A percentile compares a stretch with the other conserved stretches of the same genome.
Evolutionary conservation across 2,888 invertebrate genomes (phyloP).

Genomic region (Phaedon cochleariae): DNA sequence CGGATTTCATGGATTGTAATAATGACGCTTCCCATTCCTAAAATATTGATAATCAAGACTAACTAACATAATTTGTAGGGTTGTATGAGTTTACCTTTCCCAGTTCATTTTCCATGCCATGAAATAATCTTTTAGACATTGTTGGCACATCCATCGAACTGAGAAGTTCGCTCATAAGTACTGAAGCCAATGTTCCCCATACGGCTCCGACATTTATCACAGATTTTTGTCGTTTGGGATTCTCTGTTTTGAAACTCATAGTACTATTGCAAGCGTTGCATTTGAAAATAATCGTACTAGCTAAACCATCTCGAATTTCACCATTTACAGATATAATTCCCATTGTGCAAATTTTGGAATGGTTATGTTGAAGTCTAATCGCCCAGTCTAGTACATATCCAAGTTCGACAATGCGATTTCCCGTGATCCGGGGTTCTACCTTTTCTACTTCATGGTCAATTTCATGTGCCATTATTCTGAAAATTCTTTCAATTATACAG

Average conservation of each 20-base stretch:
- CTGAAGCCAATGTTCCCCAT: conserved; percentile 37
- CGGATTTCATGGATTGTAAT: too few relatives aligned
- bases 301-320: too few relatives aligned
- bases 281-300: too few relatives aligned
- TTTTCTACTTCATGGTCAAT: too few relatives aligned
- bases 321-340: too few relatives aligned
- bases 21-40: conserved; percentile 22
- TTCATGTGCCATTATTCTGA: too few relatives aligned
- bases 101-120: conserved; percentile 27
- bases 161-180: conserved; percentile 29
- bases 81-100: conserved; percentile 20
- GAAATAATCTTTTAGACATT: conserved; percentile 27
- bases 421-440: too few relatives aligned
- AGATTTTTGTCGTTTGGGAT: conserved; percentile 2
- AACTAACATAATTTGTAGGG: too few relatives aligned
- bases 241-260: not conserved
- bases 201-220: conserved; percentile 32
- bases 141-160: conserved; percentile 35
- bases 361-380: too few relatives aligned
- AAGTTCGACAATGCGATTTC: too few relatives aligned
- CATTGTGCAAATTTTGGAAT: too few relatives aligned
- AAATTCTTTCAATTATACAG: not conserved
- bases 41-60: not conserved
- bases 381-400: too few relatives aligned
- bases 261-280: not conserved